Percentiles rank a stretch among this genome's conserved stretches.
Evolutionary conservation across 2,888 invertebrate genomes (phyloP).

Genomic region (Sinohyriopsis cumingii): DNA sequence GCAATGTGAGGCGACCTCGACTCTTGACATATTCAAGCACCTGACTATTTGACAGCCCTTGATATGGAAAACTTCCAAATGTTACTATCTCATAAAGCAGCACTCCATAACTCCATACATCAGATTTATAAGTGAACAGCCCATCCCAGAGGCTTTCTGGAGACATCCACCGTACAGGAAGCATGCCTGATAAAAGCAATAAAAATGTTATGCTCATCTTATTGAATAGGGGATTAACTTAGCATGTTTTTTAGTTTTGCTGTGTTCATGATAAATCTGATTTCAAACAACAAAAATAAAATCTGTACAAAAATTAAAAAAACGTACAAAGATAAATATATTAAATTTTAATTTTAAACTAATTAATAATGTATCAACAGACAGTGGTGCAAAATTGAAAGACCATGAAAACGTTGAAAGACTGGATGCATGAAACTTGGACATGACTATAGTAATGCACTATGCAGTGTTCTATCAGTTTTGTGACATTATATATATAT

Average conservation of each 20-base stretch:
- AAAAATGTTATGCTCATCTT: background rate
- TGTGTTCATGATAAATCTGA: too few species aligned
- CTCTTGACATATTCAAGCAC: slow-evolving; percentile 86
- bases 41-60: slow-evolving; percentile 88
- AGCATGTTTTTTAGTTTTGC: too few species aligned
- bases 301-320: background rate
- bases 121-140: slow-evolving; percentile 88
- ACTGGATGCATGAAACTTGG: too few species aligned
- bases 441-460: too few species aligned
- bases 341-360: too few species aligned
- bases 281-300: background rate
- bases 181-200: slow-evolving; percentile 76
- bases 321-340: background rate
- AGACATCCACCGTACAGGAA: slow-evolving; percentile 95
- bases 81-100: slow-evolving; percentile 88
- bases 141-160: slow-evolving; percentile 89
- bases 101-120: slow-evolving; percentile 93
- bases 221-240: background rate
- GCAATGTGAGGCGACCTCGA: slow-evolving; percentile 83
- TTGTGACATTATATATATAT: too few species aligned
- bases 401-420: too few species aligned
- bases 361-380: too few species aligned
- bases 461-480: too few species aligned
- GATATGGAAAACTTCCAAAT: slow-evolving; percentile 92
- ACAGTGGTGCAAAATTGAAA: too few species aligned